Percentiles rank a stretch among this genome's conserved stretches.
Conservation (phyloP, 2,113 vertebrate species). For the Nerophis lumbriciformis region DNA sequence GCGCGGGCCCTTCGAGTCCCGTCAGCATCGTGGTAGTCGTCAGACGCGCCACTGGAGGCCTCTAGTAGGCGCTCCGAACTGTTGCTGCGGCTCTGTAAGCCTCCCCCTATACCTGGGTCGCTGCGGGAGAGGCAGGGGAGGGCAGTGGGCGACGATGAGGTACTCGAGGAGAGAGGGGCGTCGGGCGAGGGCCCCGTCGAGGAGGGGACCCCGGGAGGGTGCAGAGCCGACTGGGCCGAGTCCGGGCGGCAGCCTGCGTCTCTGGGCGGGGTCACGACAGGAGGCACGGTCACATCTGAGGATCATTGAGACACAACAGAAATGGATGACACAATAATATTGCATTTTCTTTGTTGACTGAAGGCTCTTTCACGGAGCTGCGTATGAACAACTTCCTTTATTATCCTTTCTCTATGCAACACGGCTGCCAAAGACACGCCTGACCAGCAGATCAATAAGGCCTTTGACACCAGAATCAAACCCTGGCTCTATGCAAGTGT, state of each 20-base stretch:
- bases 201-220: slow-evolving; percentile 66
- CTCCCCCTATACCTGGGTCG: slow-evolving; percentile 61
- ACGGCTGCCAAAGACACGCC: slow-evolving; percentile 49
- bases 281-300: slow-evolving; percentile 65
- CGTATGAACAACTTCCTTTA: slow-evolving; percentile 45
- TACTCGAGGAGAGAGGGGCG: slow-evolving; percentile 60
- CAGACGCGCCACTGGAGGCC: slow-evolving; percentile 59
- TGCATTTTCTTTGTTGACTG: slow-evolving; percentile 10
- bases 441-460: slow-evolving; percentile 57
- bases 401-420: slow-evolving; percentile 48
- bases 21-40: slow-evolving; percentile 85
- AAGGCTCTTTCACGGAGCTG: slow-evolving; percentile 36
- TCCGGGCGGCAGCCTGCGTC: slow-evolving; percentile 77
- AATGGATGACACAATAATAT: slow-evolving; percentile 2
- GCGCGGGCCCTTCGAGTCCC: slow-evolving; percentile 82
- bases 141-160: slow-evolving; percentile 70
- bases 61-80: slow-evolving; percentile 85
- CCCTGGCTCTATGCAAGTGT: slow-evolving; percentile 33
- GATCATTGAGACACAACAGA: not conserved
- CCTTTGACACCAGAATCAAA: slow-evolving; percentile 57
- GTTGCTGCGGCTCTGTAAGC: slow-evolving; percentile 80
- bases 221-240: slow-evolving; percentile 68
- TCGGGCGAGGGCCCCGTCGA: slow-evolving; percentile 51
- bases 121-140: slow-evolving; percentile 62
- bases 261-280: slow-evolving; percentile 58